Evolutionary conservation across 2,888 invertebrate species (phyloP).

Genomic region (Stramonita haemastoma): DNA sequence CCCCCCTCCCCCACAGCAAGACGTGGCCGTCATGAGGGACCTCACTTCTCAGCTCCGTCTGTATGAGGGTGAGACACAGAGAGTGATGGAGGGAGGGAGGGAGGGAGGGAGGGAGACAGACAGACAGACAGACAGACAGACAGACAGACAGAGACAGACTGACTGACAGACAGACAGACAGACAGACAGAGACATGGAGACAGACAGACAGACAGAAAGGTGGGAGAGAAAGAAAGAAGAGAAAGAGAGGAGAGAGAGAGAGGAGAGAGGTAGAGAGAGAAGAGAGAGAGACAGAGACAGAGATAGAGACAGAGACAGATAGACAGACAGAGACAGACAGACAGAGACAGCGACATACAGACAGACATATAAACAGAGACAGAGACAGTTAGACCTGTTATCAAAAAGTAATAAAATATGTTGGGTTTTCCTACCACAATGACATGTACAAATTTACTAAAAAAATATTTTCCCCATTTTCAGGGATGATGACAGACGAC

Average conservation of each 20-base stretch:
- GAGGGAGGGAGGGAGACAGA: not conserved
- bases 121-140: not conserved
- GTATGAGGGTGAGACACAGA: slow-evolving; percentile 16
- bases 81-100: slow-evolving; percentile 10
- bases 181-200: not conserved
- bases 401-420: too few relatives aligned
- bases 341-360: too few relatives aligned
- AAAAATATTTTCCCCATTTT: too few relatives aligned
- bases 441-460: too few relatives aligned
- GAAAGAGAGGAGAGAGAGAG: not conserved
- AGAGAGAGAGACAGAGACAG: too few relatives aligned
- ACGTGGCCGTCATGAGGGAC: slow-evolving; percentile 49
- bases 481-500: slow-evolving; percentile 35
- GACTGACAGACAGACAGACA: not conserved
- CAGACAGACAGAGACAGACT: not conserved
- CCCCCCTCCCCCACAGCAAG: slow-evolving; percentile 49
- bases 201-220: not conserved
- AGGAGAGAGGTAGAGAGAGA: too few relatives aligned
- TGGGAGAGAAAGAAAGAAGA: not conserved
- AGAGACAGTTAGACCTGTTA: too few relatives aligned
- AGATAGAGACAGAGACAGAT: too few relatives aligned
- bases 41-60: slow-evolving; percentile 13
- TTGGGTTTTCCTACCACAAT: too few relatives aligned
- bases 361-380: too few relatives aligned
- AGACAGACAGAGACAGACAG: too few relatives aligned